Conservation (phyloP, 2,888 invertebrate species). For the Hoplodrina ambigua region DNA sequence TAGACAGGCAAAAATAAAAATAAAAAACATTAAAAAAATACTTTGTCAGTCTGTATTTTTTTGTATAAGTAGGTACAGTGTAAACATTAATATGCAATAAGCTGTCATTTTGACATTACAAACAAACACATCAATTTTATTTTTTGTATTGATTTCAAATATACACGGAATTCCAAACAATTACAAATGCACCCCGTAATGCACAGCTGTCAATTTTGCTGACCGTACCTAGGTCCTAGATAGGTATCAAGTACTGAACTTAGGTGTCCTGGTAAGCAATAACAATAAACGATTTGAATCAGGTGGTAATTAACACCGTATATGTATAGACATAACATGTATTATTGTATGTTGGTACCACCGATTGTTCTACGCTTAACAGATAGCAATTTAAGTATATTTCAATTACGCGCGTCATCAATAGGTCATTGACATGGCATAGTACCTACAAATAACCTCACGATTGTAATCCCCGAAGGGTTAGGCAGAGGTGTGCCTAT, state of each 20-base stretch:
- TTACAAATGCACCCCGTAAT: too few relatives aligned
- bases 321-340: not conserved
- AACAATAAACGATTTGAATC: conserved; percentile 49
- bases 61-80: too few relatives aligned
- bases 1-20: too few relatives aligned
- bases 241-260: conserved; percentile 34
- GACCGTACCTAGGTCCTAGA: conserved; percentile 25
- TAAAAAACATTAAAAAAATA: too few relatives aligned
- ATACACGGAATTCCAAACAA: too few relatives aligned
- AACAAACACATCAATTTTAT: too few relatives aligned
- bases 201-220: conserved; percentile 5
- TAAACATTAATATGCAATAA: too few relatives aligned
- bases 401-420: conserved; percentile 7
- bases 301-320: conserved; percentile 34
- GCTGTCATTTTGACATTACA: too few relatives aligned
- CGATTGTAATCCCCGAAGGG: too few relatives aligned
- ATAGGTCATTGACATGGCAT: conserved; percentile 24
- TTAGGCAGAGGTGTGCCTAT: too few relatives aligned
- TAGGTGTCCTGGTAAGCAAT: conserved; percentile 24
- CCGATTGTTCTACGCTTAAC: conserved; percentile 36
- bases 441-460: not conserved
- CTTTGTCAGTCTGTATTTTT: too few relatives aligned
- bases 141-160: too few relatives aligned
- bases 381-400: conserved; percentile 25
- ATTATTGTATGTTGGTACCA: not conserved